A percentile compares a stretch with the other conserved stretches of the same genome.
Evolutionary conservation across 2,113 vertebrate species (phyloP).

Genomic region (Anoura caudifer): DNA sequence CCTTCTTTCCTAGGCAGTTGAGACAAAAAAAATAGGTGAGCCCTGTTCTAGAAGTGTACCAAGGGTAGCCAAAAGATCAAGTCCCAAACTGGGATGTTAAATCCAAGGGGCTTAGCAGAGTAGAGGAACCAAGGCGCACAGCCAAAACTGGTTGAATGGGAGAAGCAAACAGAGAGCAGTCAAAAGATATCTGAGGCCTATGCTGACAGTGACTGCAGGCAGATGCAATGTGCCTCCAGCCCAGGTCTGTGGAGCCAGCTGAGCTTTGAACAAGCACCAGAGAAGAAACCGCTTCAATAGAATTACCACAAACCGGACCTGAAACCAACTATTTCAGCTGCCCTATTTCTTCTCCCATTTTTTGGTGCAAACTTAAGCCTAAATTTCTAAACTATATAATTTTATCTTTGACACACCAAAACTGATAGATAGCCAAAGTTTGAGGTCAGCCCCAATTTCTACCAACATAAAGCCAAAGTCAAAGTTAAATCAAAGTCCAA

Average conservation of each 20-base stretch:
- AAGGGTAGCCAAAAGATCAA: background rate
- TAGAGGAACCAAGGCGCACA: background rate
- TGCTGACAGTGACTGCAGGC: too few relatives aligned
- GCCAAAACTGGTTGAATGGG: background rate
- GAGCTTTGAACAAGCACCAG: background rate
- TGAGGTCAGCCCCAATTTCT: background rate
- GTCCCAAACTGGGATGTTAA: background rate
- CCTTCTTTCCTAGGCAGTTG: background rate
- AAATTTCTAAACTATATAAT: background rate
- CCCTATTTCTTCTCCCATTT: background rate
- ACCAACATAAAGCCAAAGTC: background rate
- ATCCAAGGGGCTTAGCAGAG: background rate
- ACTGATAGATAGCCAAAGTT: background rate
- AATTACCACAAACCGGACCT: background rate
- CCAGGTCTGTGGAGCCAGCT: background rate
- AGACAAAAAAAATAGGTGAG: background rate
- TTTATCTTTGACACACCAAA: background rate
- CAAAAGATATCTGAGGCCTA: background rate
- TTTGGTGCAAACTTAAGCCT: background rate
- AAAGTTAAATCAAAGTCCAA: conserved; percentile 14
- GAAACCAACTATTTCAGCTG: background rate
- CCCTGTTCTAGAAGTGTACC: background rate
- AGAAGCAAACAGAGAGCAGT: background rate
- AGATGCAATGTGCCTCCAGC: background rate
- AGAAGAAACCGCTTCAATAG: background rate